Base-by-base conservation (phyloP, 1,140 invertebrate genomes). In the Trigoniulus corallinus region DNA sequence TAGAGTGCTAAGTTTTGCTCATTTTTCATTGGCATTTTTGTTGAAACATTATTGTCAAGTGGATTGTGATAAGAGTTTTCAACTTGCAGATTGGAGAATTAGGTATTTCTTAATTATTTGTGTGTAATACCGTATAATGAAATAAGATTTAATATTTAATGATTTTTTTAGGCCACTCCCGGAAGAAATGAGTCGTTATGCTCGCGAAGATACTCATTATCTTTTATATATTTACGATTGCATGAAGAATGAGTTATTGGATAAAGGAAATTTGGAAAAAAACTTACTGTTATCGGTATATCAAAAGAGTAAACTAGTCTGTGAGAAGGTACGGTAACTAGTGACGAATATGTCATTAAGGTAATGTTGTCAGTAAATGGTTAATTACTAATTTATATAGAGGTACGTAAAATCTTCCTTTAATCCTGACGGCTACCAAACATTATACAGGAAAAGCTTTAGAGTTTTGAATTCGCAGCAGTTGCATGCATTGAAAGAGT, bases 81-180 rank as follows among this genome's bases (percentile, higher is more conserved):
- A 97, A 65, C 64, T 92, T 26, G 89, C 92, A 1, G 95, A 98
- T 67, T 98, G 95, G 95, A 79, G 95, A 53, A 86, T 94, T 22
- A 73, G 81, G 76, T 79, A 62, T 43, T 18, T 25, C 13, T 12
- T 51, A 41, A 13, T 47, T 4, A n/a, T n/a, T n/a, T n/a, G n/a
- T n/a, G n/a, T 34, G 29, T 34, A 34, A 7, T 7, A 34, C 7
- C 29, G 7, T 34, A 7, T 34, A 34, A 34, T 7, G 15, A 34
- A 7, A 7, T 7, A 7, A 7, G 15, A 15, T 34, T 34, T 7
- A 7, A 34, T 7, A 7, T 7, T 34, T 34, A 7, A 7, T 34
- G 26, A 20, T 55, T 56, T 62, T 58, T 58, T 34, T 60, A 78
- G 89, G 45, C 95, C 95, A 0, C 67, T 98, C 27, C 83, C 88